Base-by-base conservation (phyloP, 2,113 vertebrate species). In the Motacilla tschutschensis region DNA sequence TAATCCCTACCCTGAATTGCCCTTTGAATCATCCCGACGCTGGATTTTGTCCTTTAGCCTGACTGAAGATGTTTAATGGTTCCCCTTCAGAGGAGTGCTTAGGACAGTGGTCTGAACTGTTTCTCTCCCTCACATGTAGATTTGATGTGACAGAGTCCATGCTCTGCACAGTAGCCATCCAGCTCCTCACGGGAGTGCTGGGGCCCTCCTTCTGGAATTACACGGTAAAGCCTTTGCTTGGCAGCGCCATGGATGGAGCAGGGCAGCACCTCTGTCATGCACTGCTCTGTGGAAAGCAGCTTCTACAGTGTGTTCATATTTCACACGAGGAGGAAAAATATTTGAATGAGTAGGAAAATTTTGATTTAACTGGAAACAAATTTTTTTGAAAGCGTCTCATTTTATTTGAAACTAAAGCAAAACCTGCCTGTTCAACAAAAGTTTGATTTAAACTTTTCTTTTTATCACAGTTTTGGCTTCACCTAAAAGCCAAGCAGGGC, bases 91-190 rank as follows among this genome's bases (percentile, higher is more conserved):
- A 71, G 53, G 72, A 93, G 69, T 14, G 89, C 84, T 93, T n/a
- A 78, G 57, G 89, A 89, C 83, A 88, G 73, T 62, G 88, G 83
- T 94, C 88, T 96, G 89, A 94, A 92, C 76, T 94, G 87, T 96
- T 95, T 97, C 54, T 94, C 90, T 96, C 94, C 88, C 94, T 95
- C 75, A 33, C 79, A 26, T 11, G 10, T 97, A 98, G 98, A 97
- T 98, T 98, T 91, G 97, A 98, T 95, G 95, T 97, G 91, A 97
- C 97, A 93, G 98, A 98, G 97, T 95, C 97, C 92, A 87, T 98
- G 96, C 96, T 98, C 94, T 91, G 96, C 96, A 96, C 97, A 71
- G 63, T 96, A 83, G 77, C 95, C 80, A 92, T 91, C 86, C 97
- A 98, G 87, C 96, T 97, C 86, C 95, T 98, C 90, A 96, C 97